Evolutionary conservation across 1,140 invertebrate genomes (phyloP), one percentile per base, ranked within the genome.

Genomic region (Euwallacea similis): DNA sequence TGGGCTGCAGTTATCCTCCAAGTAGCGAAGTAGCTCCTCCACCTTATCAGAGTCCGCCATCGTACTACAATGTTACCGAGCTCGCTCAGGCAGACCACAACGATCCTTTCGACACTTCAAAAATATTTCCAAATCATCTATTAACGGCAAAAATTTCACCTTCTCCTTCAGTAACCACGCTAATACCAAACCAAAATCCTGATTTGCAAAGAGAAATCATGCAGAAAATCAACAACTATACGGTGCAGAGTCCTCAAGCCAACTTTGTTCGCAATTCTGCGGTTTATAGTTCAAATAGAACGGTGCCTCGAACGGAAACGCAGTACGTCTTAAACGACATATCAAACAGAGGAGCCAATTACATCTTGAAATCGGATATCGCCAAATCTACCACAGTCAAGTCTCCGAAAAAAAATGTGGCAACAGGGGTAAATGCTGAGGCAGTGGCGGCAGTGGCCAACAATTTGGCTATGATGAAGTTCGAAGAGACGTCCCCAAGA

Each of bases 51-150:
- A 78, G 81, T 73, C 84, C 84, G 47, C 84, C 84, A 55, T 80
- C 83, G 7, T 85, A 85, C 68, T 82, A 79, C 16, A 85, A 85
- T 65, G 73, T 74, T 66, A 70, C 74, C 7, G 53, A 41, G 8
- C 56, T 74, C 15, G 50, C 67, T 43, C 21, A 62, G 43, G 64
- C 66, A 62, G 11, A 11, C 11, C 58, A 42, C 10, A 76, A 74
- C 15, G 86, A 87, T 82, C 89, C 89, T 0, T 90, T 90, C 69
- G 89, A 90, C 76, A 90, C 89, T 0, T 81, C 79, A 58, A 78
- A 43, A 42, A 72, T 72, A 76, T 69, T 50, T 50, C 46, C 46
- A 7, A 33, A 33, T 33, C 21, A 4, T 4, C 21, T 4, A 33
- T 33, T 65, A 50, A 13, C 68, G 16, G 66, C 59, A 7, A 16